Conservation (phyloP, 2,888 invertebrate species). For the Cantharis flavilabris region DNA sequence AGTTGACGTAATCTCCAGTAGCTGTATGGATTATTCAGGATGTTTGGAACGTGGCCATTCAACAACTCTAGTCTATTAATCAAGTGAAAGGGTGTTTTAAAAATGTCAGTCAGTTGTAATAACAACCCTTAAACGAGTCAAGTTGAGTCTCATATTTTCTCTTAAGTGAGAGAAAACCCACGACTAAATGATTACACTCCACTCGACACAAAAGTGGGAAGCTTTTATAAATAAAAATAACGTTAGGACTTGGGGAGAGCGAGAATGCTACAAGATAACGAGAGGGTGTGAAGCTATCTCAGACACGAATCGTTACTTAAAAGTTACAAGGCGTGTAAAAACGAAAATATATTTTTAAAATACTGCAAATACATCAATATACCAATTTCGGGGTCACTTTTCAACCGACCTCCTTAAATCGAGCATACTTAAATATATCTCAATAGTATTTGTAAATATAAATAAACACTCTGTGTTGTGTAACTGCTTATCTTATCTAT, state of each 20-base stretch:
- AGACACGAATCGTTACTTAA: neutral
- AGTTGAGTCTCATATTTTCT: neutral
- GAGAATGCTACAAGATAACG: neutral
- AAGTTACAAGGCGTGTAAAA: constrained; percentile 1
- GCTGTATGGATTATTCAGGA: neutral
- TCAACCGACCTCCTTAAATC: neutral
- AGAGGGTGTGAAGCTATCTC: neutral
- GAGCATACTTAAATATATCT: neutral
- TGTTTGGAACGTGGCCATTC: neutral
- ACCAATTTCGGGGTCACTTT: neutral
- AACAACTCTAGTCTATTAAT: neutral
- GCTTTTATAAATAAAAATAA: constrained; percentile 3
- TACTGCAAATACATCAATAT: neutral
- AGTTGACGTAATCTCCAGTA: neutral
- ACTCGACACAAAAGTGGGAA: neutral
- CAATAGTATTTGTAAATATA: neutral
- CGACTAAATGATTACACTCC: neutral
- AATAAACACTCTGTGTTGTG: neutral
- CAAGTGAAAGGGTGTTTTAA: neutral
- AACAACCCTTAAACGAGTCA: neutral
- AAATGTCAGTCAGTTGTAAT: neutral
- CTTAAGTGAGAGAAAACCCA: neutral
- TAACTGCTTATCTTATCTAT: neutral
- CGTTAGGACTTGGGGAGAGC: neutral
- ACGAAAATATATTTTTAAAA: neutral